Percentiles rank a stretch among this genome's conserved stretches.
phyloP scores from a whole-genome alignment of 2,888 invertebrate species.

The Dasypogon diadema region DNA sequence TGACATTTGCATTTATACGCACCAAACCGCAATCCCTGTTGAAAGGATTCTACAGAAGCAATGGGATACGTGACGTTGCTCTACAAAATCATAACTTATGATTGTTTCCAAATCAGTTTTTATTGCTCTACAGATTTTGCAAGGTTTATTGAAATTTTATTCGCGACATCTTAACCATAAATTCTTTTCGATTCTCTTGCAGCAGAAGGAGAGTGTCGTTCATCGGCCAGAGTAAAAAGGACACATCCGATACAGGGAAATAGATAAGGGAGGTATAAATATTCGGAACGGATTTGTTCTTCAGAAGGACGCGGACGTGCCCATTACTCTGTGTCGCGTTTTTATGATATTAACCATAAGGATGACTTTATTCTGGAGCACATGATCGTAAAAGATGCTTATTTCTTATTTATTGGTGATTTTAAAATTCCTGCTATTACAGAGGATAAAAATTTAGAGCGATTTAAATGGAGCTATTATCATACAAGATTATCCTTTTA shows the following conservation, averaged over 20 bases:
- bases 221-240: constrained; percentile 30
- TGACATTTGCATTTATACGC: constrained; percentile 54
- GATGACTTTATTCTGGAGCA: constrained; percentile 47
- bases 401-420: constrained; percentile 31
- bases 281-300: constrained; percentile 16
- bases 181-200: constrained; percentile 49
- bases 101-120: constrained; percentile 56
- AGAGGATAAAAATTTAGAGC: neutral
- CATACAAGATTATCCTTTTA: too few species aligned
- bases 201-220: neutral
- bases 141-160: constrained; percentile 56
- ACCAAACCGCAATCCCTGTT: constrained; percentile 2
- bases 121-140: constrained; percentile 54
- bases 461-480: too few species aligned
- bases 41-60: too few species aligned
- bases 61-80: constrained; percentile 24
- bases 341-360: constrained; percentile 54
- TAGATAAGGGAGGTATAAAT: constrained; percentile 14
- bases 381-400: constrained; percentile 49
- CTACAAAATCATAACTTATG: constrained; percentile 53
- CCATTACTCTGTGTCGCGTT: constrained; percentile 52
- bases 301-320: constrained; percentile 24
- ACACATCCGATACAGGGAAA: constrained; percentile 2
- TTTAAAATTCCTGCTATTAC: neutral
- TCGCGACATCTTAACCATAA: constrained; percentile 54